Percentiles rank a stretch among this genome's conserved stretches.
These are phyloP conservation scores for Arctopsyche grandis DNA, from an alignment of 1,140 invertebrate species.

Conservation along the genomic window DNA sequence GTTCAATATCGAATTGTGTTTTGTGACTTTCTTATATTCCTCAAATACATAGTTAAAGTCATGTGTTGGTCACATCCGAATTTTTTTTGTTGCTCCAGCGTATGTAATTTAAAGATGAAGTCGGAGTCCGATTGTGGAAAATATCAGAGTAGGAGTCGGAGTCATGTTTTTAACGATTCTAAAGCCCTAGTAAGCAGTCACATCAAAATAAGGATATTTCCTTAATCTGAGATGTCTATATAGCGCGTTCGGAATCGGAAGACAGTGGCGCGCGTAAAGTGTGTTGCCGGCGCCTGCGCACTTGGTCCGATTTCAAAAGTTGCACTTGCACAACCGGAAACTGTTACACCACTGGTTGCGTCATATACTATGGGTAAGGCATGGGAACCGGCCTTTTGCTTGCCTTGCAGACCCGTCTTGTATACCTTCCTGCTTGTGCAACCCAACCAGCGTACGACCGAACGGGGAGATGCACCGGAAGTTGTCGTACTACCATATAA, in stretches of 20 bases:
- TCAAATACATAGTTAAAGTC: too few relatives aligned
- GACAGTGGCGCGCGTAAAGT: neutral
- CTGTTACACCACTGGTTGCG: slow-evolving; percentile 37
- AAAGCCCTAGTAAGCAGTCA: neutral
- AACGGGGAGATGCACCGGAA: neutral
- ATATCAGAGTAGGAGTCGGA: too few relatives aligned
- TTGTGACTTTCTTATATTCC: too few relatives aligned
- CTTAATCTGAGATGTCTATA: too few relatives aligned
- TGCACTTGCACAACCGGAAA: slow-evolving; percentile 49
- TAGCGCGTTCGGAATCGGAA: too few relatives aligned
- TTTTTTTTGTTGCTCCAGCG: too few relatives aligned
- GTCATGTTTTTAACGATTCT: too few relatives aligned
- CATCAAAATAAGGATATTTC: neutral
- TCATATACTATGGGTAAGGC: slow-evolving; percentile 24
- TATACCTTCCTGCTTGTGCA: slow-evolving; percentile 26
- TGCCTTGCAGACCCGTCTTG: neutral
- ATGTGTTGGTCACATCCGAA: too few relatives aligned
- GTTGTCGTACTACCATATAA: neutral
- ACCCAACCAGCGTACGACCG: neutral
- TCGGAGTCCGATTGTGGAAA: too few relatives aligned
- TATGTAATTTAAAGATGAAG: too few relatives aligned
- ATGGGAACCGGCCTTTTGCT: slow-evolving; percentile 37
- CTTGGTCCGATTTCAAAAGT: slow-evolving; percentile 13
- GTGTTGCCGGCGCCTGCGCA: neutral
- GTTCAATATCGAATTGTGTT: too few relatives aligned